These are phyloP conservation scores for Drosophila teissieri DNA, from an alignment of 1,140 invertebrate species.

Conservation along the genomic window DNA sequence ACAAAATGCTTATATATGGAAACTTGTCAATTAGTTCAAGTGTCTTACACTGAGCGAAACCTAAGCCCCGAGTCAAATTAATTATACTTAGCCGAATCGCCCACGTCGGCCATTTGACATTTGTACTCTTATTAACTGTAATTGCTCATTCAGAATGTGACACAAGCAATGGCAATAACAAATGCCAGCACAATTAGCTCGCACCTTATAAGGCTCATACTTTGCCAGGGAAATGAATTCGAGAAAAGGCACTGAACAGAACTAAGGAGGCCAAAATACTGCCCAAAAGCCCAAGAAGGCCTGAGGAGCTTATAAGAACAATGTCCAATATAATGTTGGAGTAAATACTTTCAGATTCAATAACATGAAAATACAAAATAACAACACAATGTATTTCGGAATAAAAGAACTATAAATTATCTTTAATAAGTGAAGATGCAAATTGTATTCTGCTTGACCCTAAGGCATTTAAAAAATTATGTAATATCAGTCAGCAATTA, in stretches of 20 bases:
- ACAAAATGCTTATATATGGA: conserved; percentile 74
- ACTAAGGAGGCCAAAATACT: background rate
- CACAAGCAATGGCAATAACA: conserved; percentile 19
- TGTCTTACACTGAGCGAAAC: conserved; percentile 71
- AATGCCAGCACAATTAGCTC: conserved; percentile 26
- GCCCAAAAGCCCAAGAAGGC: background rate
- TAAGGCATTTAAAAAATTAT: too few relatives aligned
- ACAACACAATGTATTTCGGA: too few relatives aligned
- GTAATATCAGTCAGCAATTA: too few relatives aligned
- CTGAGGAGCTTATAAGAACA: background rate
- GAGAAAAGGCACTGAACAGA: conserved; percentile 1
- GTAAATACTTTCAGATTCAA: background rate
- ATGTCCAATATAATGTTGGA: background rate
- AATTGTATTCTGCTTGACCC: too few relatives aligned
- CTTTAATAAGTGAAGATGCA: too few relatives aligned
- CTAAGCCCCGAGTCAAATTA: conserved; percentile 62
- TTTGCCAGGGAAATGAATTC: conserved; percentile 1
- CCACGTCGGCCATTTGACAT: conserved; percentile 51
- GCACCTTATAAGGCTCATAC: conserved; percentile 13
- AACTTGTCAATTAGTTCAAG: conserved; percentile 82
- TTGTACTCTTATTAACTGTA: conserved; percentile 66
- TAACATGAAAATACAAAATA: too few relatives aligned
- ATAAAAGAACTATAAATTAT: too few relatives aligned
- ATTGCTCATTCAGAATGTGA: conserved; percentile 65
- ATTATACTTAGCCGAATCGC: conserved; percentile 65